Evolutionary conservation across 30 jellyfish, hydroid and myxozoan genomes (phyloP).

Genomic region (Morbakka virulenta): DNA sequence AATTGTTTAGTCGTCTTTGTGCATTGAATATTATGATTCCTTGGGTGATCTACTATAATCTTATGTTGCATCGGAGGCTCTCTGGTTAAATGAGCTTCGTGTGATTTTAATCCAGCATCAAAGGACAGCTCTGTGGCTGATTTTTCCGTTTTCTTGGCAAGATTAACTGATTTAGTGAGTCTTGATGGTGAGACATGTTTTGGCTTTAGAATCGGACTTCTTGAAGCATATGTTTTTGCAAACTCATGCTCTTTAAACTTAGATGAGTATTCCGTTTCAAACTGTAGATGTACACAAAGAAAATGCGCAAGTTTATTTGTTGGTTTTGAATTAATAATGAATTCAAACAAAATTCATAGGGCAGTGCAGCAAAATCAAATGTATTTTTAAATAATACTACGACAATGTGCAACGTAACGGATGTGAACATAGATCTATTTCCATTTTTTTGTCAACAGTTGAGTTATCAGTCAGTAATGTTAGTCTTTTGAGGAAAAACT

Average conservation of each 20-base stretch:
- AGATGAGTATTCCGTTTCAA: slow-evolving; percentile 65
- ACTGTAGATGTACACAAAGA: no score
- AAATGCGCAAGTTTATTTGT: no score
- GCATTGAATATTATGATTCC: slow-evolving; percentile 18
- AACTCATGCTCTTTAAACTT: slow-evolving; percentile 31
- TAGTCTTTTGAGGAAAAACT: no score
- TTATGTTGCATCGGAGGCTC: slow-evolving; percentile 67
- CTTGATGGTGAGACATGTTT: background rate
- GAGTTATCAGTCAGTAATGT: no score
- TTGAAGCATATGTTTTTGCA: background rate
- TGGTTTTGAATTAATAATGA: no score
- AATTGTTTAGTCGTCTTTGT: background rate
- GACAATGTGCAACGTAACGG: no score
- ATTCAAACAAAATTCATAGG: no score
- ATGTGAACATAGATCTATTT: no score
- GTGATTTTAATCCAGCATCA: slow-evolving; percentile 48
- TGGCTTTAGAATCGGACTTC: slow-evolving; percentile 63
- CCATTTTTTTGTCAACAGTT: no score
- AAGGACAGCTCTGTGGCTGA: background rate
- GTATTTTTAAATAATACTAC: no score
- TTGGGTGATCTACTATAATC: background rate
- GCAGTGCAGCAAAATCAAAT: no score
- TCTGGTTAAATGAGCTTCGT: slow-evolving; percentile 9
- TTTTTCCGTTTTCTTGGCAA: background rate
- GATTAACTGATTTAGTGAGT: background rate